Evolutionary conservation across 2,797 vertebrate species (phyloP).

Genomic region (Phoebastria nigripes): DNA sequence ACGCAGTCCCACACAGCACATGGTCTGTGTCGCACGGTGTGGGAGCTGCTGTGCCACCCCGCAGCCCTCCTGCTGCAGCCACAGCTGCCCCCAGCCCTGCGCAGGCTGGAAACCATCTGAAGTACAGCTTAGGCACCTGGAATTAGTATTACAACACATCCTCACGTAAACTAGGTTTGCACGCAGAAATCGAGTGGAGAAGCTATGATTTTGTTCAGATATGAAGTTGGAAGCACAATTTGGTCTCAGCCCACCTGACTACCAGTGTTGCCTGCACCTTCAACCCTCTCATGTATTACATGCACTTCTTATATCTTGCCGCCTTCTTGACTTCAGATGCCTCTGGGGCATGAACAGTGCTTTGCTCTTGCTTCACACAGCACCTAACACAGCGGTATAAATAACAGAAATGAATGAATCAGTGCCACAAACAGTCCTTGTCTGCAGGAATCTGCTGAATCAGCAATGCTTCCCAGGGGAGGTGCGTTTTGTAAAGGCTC

Average conservation of each 20-base stretch:
- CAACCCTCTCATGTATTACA: not conserved
- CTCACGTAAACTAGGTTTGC: not conserved
- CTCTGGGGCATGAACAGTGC: not conserved
- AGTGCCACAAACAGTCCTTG: slow-evolving; percentile 41
- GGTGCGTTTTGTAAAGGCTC: not conserved
- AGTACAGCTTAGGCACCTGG: not conserved
- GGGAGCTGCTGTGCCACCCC: not conserved
- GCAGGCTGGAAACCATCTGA: not conserved
- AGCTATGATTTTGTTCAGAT: not conserved
- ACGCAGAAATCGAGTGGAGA: fast-evolving
- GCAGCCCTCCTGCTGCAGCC: not conserved
- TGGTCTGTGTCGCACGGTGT: fast-evolving
- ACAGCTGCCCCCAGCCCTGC: not conserved
- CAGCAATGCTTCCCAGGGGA: slow-evolving; percentile 53
- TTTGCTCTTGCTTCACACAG: slow-evolving; percentile 44
- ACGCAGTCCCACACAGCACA: fast-evolving
- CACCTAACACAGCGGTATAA: not conserved
- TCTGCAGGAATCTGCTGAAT: slow-evolving; percentile 58
- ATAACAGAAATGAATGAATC: slow-evolving; percentile 40
- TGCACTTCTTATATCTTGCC: not conserved
- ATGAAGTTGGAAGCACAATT: not conserved
- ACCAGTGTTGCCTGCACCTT: not conserved
- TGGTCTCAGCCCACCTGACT: not conserved
- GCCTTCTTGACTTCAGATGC: not conserved
- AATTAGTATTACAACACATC: not conserved